These are phyloP conservation scores for Esox niger DNA, from an alignment of 2,113 vertebrate species.

Conservation along the genomic window DNA sequence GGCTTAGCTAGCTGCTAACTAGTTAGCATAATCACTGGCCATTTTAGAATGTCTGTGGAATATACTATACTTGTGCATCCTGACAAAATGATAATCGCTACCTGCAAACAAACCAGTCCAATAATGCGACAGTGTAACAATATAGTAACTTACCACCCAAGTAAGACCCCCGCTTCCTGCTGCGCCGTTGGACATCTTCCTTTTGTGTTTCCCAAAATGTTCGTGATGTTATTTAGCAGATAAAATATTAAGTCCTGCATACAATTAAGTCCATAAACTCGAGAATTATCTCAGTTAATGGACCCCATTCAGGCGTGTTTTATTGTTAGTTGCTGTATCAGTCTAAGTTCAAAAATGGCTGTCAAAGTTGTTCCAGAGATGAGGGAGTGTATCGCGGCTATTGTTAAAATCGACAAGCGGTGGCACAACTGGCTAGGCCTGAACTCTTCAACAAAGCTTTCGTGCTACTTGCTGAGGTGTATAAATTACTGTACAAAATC, in stretches of 20 bases:
- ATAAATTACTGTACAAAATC: constrained; percentile 61
- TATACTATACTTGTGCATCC: background rate
- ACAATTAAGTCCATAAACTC: constrained; percentile 49
- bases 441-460: constrained; percentile 48
- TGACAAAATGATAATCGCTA: background rate
- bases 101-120: background rate
- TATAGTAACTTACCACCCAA: constrained; percentile 79
- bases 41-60: constrained; percentile 1
- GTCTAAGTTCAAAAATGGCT: constrained; percentile 1
- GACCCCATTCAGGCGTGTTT: constrained; percentile 10
- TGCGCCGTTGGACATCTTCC: constrained; percentile 90
- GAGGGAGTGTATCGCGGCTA: constrained; percentile 59
- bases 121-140: background rate
- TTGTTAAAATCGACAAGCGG: constrained; percentile 78
- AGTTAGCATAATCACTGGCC: background rate
- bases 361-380: constrained; percentile 36
- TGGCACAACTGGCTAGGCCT: constrained; percentile 65
- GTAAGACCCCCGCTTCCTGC: constrained; percentile 77
- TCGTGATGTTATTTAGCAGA: constrained; percentile 35
- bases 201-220: constrained; percentile 62
- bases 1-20: background rate
- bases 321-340: background rate
- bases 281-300: constrained; percentile 44
- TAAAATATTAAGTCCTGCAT: constrained; percentile 30
- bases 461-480: constrained; percentile 45